Percentiles rank a stretch among this genome's conserved stretches.
phyloP scores from a whole-genome alignment of 2,888 invertebrate genomes.

The Abrostola triplasia region DNA sequence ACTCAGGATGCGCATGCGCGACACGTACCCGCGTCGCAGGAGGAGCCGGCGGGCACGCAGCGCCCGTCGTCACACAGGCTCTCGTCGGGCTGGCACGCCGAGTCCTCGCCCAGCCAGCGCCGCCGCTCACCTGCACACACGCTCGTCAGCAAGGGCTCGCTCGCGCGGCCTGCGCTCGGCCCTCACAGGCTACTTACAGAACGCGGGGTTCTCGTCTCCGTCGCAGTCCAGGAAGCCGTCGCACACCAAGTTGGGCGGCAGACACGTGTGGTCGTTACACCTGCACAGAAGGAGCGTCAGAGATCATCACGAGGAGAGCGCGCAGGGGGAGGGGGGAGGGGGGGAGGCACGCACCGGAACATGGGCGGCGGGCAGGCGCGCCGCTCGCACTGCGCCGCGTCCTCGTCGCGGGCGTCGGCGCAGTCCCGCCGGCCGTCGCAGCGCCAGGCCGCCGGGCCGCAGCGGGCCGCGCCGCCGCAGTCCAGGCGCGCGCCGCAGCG shows the following conservation, averaged over 20 bases:
- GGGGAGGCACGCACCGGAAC: slow-evolving; percentile 69
- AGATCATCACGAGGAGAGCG: slow-evolving; percentile 6
- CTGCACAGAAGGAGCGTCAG: slow-evolving; percentile 49
- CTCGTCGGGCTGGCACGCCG: slow-evolving; percentile 70
- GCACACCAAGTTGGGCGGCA: slow-evolving; percentile 91
- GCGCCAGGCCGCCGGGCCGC: slow-evolving; percentile 33
- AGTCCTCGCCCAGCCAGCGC: slow-evolving; percentile 52
- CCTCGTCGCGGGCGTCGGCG: slow-evolving; percentile 59
- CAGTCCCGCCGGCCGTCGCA: slow-evolving; percentile 39
- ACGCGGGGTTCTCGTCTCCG: slow-evolving; percentile 84
- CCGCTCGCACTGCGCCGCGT: slow-evolving; percentile 79
- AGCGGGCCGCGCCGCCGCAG: slow-evolving; percentile 42
- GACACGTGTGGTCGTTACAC: slow-evolving; percentile 89
- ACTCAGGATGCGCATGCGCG: not conserved
- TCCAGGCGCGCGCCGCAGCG: slow-evolving; percentile 84
- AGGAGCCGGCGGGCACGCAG: slow-evolving; percentile 67
- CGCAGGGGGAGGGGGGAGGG: too few species aligned
- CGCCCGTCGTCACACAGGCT: slow-evolving; percentile 74
- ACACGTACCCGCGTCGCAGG: slow-evolving; percentile 63
- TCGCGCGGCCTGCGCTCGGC: not conserved
- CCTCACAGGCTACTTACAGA: slow-evolving; percentile 68
- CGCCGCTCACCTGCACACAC: slow-evolving; percentile 53
- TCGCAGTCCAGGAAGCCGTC: slow-evolving; percentile 90
- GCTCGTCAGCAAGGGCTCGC: not conserved
- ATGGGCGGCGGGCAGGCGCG: slow-evolving; percentile 81